Percentiles rank a stretch among this genome's conserved stretches.
phyloP scores from a whole-genome alignment of 2,888 invertebrate genomes.

The Ceramica pisi region DNA sequence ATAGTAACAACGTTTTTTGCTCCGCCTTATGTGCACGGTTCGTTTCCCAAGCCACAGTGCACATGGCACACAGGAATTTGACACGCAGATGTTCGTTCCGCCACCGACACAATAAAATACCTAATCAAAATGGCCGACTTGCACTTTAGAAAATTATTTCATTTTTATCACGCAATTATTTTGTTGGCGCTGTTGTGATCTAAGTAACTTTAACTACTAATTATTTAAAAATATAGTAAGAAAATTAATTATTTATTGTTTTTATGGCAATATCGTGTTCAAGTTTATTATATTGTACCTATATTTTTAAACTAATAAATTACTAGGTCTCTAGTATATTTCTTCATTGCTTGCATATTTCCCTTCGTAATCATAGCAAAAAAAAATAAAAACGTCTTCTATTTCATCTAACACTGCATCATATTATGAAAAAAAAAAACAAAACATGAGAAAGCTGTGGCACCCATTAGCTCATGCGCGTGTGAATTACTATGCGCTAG shows the following conservation, averaged over 20 bases:
- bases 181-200: not conserved
- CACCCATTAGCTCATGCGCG: slow-evolving; percentile 74
- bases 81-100: slow-evolving; percentile 90
- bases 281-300: too few species aligned
- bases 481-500: slow-evolving; percentile 73
- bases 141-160: slow-evolving; percentile 68
- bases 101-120: slow-evolving; percentile 85
- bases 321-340: not conserved
- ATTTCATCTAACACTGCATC: not conserved
- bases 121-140: slow-evolving; percentile 82
- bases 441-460: slow-evolving; percentile 74
- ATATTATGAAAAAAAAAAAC: slow-evolving; percentile 35
- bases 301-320: slow-evolving; percentile 7
- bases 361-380: not conserved
- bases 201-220: slow-evolving; percentile 1
- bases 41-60: slow-evolving; percentile 89
- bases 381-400: not conserved
- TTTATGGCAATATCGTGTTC: not conserved
- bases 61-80: slow-evolving; percentile 90
- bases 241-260: not conserved
- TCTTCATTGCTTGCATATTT: not conserved
- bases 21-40: slow-evolving; percentile 81
- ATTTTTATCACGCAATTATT: slow-evolving; percentile 33
- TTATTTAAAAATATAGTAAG: slow-evolving; percentile 5
- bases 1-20: slow-evolving; percentile 75